Evolutionary conservation across 2,888 invertebrate species (phyloP).

Genomic region (Rhyacophila evoluta): DNA sequence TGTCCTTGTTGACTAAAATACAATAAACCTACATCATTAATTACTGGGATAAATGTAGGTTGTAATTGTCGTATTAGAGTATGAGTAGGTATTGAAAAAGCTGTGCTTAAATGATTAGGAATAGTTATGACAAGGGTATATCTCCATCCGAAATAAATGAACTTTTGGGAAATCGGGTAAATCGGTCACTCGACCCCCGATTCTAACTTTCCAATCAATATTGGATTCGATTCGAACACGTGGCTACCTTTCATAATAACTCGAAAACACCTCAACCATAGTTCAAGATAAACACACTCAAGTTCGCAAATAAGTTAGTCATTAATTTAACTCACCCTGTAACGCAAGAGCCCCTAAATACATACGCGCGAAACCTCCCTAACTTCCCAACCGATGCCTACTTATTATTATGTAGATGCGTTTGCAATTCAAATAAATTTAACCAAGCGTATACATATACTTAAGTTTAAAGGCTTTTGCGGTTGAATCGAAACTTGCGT

Average conservation of each 20-base stretch:
- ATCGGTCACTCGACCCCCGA: background rate
- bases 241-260: conserved; percentile 16
- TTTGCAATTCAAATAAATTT: conserved; percentile 14
- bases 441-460: conserved; percentile 7
- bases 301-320: conserved; percentile 22
- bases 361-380: background rate
- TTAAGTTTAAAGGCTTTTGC: conserved; percentile 12
- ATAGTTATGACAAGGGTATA: too few relatives aligned
- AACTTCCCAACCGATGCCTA: conserved; percentile 4
- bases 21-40: too few relatives aligned
- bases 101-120: too few relatives aligned
- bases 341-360: background rate
- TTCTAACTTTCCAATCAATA: background rate
- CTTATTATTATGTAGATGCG: conserved; percentile 19
- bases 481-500: conserved; percentile 19
- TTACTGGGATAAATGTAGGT: too few relatives aligned
- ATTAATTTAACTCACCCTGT: background rate
- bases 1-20: too few relatives aligned
- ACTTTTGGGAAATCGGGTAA: too few relatives aligned
- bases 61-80: too few relatives aligned
- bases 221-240: background rate
- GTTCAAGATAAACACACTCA: conserved; percentile 20
- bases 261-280: conserved; percentile 7
- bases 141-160: too few relatives aligned
- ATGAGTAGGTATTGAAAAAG: too few relatives aligned